Conservation (phyloP, 2,888 invertebrate species). For the Ephialtes manifestator region DNA sequence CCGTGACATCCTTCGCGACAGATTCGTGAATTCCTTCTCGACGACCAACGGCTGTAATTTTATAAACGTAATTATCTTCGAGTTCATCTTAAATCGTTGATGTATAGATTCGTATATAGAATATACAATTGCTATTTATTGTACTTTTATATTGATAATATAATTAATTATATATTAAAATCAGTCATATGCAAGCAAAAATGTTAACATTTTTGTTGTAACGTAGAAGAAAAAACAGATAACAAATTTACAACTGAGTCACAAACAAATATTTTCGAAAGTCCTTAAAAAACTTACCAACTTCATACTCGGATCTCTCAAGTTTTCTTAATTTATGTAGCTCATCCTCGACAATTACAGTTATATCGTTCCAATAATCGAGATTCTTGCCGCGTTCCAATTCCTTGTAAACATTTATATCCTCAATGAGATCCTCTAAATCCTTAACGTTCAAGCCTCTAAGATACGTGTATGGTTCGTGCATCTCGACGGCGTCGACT, state of each 20-base stretch:
- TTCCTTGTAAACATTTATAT: constrained; percentile 98
- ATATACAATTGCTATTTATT: neutral
- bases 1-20: constrained; percentile 95
- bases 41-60: constrained; percentile 86
- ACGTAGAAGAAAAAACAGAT: too few relatives aligned
- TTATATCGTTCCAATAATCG: constrained; percentile 98
- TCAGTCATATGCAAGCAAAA: neutral
- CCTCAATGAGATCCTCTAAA: constrained; percentile 97
- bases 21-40: constrained; percentile 95
- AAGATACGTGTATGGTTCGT: constrained; percentile 98
- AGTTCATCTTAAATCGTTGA: neutral
- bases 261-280: too few relatives aligned
- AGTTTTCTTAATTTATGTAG: constrained; percentile 94
- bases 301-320: constrained; percentile 89
- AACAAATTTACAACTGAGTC: too few relatives aligned
- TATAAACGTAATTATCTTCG: constrained; percentile 62
- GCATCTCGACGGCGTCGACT: constrained; percentile 98
- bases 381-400: constrained; percentile 95
- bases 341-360: constrained; percentile 97
- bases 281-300: constrained; percentile 80
- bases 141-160: neutral
- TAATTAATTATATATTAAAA: neutral
- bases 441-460: constrained; percentile 96
- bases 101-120: neutral
- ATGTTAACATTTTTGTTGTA: too few relatives aligned